Percentiles rank a stretch among this genome's conserved stretches.
These are phyloP conservation scores for Megalopta genalis DNA, from an alignment of 1,140 invertebrate species.

Conservation along the genomic window DNA sequence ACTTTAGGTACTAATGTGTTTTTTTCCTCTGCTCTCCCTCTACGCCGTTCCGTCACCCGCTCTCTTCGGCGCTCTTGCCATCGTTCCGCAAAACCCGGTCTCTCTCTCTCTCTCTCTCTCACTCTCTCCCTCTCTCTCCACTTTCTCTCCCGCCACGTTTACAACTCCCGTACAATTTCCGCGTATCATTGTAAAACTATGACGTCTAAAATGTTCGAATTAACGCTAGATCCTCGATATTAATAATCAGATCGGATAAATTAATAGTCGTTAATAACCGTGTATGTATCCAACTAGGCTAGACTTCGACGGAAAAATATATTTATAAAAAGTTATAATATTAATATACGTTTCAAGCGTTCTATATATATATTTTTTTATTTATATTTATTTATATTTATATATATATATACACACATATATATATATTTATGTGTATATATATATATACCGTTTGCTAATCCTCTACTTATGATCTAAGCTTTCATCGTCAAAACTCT, in stretches of 20 bases:
- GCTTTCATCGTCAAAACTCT: slow-evolving; percentile 65
- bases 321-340: slow-evolving; percentile 81
- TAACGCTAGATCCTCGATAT: slow-evolving; percentile 72
- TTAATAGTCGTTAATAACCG: slow-evolving; percentile 76
- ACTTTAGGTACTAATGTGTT: slow-evolving; percentile 77
- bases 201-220: slow-evolving; percentile 75
- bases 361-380: slow-evolving; percentile 69
- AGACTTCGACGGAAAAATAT: slow-evolving; percentile 81
- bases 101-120: background rate
- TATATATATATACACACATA: slow-evolving; percentile 62
- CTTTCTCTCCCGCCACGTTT: slow-evolving; percentile 42
- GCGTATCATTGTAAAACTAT: slow-evolving; percentile 70
- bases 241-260: slow-evolving; percentile 79
- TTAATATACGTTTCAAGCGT: slow-evolving; percentile 78
- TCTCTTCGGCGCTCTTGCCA: too few relatives aligned
- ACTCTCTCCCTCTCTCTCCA: too few relatives aligned
- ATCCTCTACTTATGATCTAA: slow-evolving; percentile 75
- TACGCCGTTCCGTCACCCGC: background rate
- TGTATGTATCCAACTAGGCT: slow-evolving; percentile 79
- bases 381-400: slow-evolving; percentile 45
- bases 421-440: slow-evolving; percentile 71
- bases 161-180: slow-evolving; percentile 69
- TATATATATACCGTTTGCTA: slow-evolving; percentile 72
- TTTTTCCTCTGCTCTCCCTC: slow-evolving; percentile 16
- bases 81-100: background rate